Conservation (phyloP, 2,888 invertebrate genomes). For the Ramazzottius varieornatus region DNA sequence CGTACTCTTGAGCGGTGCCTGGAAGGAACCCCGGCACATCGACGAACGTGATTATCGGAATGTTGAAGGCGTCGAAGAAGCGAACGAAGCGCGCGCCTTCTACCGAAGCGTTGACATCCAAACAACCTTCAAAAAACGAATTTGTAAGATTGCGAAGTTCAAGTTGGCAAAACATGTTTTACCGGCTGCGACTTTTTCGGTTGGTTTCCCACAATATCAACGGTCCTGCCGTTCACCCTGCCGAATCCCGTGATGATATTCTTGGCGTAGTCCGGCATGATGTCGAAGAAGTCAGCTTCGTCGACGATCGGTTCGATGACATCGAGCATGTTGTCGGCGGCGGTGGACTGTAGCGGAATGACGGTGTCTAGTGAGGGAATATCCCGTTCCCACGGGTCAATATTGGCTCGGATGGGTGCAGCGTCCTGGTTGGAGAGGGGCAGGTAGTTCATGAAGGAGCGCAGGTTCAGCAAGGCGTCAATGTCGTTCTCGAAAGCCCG, state of each 20-base stretch:
- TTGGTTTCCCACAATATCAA: constrained; percentile 40
- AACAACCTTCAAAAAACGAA: constrained; percentile 27
- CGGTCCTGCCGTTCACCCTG: constrained; percentile 36
- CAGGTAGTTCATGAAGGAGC: constrained; percentile 34
- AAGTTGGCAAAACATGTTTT: constrained; percentile 8
- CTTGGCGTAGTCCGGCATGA: constrained; percentile 37
- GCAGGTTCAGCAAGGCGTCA: constrained; percentile 32
- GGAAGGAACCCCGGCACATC: constrained; percentile 42
- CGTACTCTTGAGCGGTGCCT: constrained; percentile 34
- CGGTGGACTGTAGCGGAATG: constrained; percentile 34
- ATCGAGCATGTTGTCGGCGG: constrained; percentile 32
- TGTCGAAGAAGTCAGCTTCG: constrained; percentile 38
- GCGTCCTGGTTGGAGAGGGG: constrained; percentile 32
- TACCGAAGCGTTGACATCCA: constrained; percentile 39
- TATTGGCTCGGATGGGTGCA: constrained; percentile 28
- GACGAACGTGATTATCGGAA: constrained; percentile 37
- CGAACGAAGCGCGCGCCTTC: constrained; percentile 38
- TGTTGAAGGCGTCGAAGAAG: constrained; percentile 41
- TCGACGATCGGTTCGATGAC: constrained; percentile 26
- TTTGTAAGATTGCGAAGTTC: not conserved
- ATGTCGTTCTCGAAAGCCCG: constrained; percentile 38
- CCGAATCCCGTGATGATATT: constrained; percentile 37
- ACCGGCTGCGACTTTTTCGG: constrained; percentile 37
- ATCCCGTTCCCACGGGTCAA: constrained; percentile 33
- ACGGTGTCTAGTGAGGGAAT: constrained; percentile 35